Base-by-base conservation (phyloP, 2,888 invertebrate species). In the Hoplodrina blanda region DNA sequence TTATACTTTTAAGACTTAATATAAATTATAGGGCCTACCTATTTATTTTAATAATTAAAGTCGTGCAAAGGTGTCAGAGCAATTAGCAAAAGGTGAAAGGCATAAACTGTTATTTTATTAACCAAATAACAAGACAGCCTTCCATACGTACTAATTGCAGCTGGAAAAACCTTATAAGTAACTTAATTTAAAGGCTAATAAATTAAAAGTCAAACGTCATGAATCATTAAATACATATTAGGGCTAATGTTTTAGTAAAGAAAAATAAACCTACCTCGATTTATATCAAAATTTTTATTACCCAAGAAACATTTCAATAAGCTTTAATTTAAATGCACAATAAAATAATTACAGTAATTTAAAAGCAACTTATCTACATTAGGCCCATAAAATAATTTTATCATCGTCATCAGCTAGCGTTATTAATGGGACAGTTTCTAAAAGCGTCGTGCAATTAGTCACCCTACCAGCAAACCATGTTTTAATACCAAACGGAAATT, bases 401-500 rank as follows among this genome's bases (percentile, higher is more conserved):
- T 83, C 78, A 62, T 73, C 50, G 17, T 62, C 69, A 83, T 83
- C 81, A 76, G 67, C 55, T 63, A 54, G 33, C 44, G 53, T 73
- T 61, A 80, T 82, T 64, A 71, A 82, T 73, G 76, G 76, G 71
- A 78, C 76, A 70, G 74, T 82, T 71, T 78, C 73, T 66, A 72
- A 80, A 84, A 70, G 60, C 57, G 65, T 66, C 81, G 46, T 68
- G 62, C 62, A 82, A 82, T 84, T 82, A 78, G 81, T 84, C 80
- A 84, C 85, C 81, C 81, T 76, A 77, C 79, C 64, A 72, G 56
- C 66, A 68, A 75, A 70, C 67, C 73, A 59, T 65, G 73, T 76
- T 80, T 87, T 86, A 87, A 90, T 87, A 82, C 85, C 76, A 83
- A 89, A 87, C 88, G 88, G 87, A 91, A 89, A 90, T 88, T 88